These are phyloP conservation scores for Acanthosepion lycidas DNA, from an alignment of 2,888 invertebrate genomes.

Conservation along the genomic window DNA sequence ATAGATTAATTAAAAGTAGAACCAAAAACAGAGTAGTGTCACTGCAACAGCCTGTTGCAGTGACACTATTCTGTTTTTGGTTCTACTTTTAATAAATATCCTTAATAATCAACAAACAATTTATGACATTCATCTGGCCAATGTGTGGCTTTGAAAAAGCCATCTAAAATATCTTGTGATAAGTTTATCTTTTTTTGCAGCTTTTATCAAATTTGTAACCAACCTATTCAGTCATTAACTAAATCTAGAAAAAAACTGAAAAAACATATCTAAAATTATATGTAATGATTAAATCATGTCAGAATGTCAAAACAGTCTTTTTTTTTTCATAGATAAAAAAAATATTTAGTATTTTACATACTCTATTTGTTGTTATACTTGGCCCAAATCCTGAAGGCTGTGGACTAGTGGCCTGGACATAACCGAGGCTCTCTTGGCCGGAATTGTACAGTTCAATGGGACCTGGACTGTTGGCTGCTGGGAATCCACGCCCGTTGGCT, in stretches of 20 bases:
- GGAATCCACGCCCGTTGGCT: slow-evolving; percentile 82
- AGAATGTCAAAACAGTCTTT: not conserved
- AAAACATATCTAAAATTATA: not conserved
- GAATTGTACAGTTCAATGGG: slow-evolving; percentile 95
- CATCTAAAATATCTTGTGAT: no score
- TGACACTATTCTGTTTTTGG: no score
- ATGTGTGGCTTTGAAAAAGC: no score
- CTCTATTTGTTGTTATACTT: slow-evolving; percentile 77
- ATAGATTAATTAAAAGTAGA: no score
- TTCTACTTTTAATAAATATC: no score
- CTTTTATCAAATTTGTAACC: no score
- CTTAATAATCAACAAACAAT: no score
- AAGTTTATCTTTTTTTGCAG: no score
- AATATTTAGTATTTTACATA: not conserved
- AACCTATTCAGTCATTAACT: no score
- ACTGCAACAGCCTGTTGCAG: no score
- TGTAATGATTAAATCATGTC: not conserved
- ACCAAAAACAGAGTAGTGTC: no score
- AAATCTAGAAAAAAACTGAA: not conserved
- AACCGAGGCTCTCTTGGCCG: slow-evolving; percentile 83
- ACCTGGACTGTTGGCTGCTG: slow-evolving; percentile 92
- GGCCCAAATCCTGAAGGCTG: slow-evolving; percentile 93
- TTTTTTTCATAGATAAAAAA: not conserved
- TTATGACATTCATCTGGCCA: no score
- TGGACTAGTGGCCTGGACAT: slow-evolving; percentile 96